Base-by-base conservation (phyloP, 23 tunicate species). In the Halocynthia aurantium region DNA sequence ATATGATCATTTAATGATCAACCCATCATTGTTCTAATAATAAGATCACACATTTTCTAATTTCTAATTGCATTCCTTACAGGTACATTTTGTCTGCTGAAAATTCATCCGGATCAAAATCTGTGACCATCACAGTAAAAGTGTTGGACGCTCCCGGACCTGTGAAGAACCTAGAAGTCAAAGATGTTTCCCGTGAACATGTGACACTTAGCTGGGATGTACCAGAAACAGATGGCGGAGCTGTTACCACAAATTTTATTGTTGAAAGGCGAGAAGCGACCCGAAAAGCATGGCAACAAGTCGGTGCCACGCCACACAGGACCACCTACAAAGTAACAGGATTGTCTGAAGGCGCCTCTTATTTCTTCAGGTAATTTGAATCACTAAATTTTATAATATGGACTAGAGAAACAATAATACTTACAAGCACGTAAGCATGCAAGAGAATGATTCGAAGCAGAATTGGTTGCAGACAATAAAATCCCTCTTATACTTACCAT, bases 251-350 rank as follows among this genome's bases (percentile, higher is more conserved):
- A 9, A 84, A 85, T 56, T 94, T 84, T 77, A 19, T 84, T 2
- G 74, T 94, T 6, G 96, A 91, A 72, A 94, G 85, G 61, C 84
- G 99, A 53, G 99, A 94, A 77, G 97, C 85, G 40, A 84, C 99
- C 7, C 81, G 94, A 57, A 94, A 88, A 57, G 85, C 95, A 8
- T 94, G 55, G 77, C 99, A 94, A 54, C 77, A 78, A 8, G 94
- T 76, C 9, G 90, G 87, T 61, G 81, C 78, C 55, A 72, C 90
- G 9, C 73, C 86, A 22, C 71, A 77, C 66, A 65, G 85, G 8
- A 85, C 88, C 61, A 75, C 65, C 17, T 72, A 52, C 67, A 88
- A 94, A 77, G 83, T 88, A 4, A 84, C 94, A 5, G 93, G 91
- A 6, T 87, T 94, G 8, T 60, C 77, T 15, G 99, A 94, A 78